A percentile compares a stretch with the other conserved stretches of the same genome.
Conservation (phyloP, 2,113 vertebrate species). For the Rostratula benghalensis region DNA sequence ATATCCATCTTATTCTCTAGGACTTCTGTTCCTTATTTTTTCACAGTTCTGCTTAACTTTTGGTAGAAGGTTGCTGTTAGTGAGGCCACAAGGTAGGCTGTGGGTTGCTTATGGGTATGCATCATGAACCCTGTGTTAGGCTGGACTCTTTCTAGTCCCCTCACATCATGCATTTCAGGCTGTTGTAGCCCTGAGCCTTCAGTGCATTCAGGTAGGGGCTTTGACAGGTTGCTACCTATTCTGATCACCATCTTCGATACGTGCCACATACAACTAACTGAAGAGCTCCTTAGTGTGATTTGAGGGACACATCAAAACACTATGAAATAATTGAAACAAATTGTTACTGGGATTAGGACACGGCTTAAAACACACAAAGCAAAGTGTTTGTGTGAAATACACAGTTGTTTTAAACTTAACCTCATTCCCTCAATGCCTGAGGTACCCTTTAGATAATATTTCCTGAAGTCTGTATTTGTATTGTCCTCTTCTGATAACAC, state of each 20-base stretch:
- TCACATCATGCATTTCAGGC: background rate
- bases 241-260: background rate
- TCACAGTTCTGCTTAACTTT: background rate
- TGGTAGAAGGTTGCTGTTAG: background rate
- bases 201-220: background rate
- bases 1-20: background rate
- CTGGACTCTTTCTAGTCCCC: background rate
- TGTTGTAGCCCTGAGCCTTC: background rate
- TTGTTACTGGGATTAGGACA: background rate
- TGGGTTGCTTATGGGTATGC: background rate
- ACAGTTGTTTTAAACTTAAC: background rate
- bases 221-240: background rate
- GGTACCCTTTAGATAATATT: background rate
- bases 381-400: background rate
- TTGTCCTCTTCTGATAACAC: background rate
- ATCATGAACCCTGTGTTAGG: background rate
- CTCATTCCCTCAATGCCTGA: background rate
- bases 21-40: background rate
- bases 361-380: background rate
- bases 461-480: background rate
- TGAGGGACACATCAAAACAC: background rate
- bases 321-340: background rate
- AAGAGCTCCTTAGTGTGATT: background rate
- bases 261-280: rapidly evolving
- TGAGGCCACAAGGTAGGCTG: background rate